These are phyloP conservation scores for Dicerorhinus sumatrensis DNA, from an alignment of 2,113 vertebrate genomes.

Conservation along the genomic window DNA sequence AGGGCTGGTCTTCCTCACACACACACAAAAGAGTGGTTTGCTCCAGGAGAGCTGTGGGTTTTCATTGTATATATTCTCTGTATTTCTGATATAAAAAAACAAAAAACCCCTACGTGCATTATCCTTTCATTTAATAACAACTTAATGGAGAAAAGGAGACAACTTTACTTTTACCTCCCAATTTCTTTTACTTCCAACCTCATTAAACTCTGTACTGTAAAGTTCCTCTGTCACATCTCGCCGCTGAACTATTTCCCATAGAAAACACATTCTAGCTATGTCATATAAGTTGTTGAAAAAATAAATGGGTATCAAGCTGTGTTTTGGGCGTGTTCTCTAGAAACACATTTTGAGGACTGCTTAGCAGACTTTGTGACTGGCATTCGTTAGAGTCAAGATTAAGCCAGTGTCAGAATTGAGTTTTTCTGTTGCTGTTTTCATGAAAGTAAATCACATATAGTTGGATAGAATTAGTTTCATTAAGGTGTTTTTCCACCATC, in stretches of 20 bases:
- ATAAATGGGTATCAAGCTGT: neutral
- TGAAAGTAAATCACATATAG: neutral
- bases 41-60: neutral
- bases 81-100: neutral
- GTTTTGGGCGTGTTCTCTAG: neutral
- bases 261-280: neutral
- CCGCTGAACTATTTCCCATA: neutral
- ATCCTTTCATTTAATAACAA: neutral
- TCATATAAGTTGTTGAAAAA: neutral
- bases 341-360: neutral
- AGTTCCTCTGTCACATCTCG: neutral
- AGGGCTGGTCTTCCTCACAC: no score
- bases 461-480: neutral
- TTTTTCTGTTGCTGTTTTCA: neutral
- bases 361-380: neutral
- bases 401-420: no score
- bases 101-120: neutral
- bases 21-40: neutral
- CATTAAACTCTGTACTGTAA: neutral
- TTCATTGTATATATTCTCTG: fast-evolving
- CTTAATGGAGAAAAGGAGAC: neutral
- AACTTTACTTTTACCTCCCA: neutral
- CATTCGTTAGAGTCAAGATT: neutral
- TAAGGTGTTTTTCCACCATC: neutral
- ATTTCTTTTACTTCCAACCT: neutral